phyloP scores from a whole-genome alignment of 2,888 invertebrate genomes.

The Drosophila gaucha region DNA sequence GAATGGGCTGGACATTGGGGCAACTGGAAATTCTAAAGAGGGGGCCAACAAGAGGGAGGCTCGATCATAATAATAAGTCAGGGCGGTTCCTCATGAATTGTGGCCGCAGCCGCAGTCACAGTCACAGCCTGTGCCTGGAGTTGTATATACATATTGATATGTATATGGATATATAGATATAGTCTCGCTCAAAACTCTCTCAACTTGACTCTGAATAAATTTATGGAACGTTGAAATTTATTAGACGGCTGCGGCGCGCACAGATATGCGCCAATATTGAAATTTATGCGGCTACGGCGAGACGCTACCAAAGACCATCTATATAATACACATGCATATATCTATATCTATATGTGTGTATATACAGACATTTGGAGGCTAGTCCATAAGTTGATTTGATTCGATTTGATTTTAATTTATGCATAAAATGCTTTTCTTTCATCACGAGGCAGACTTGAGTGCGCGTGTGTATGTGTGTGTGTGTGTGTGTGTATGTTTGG shows the following conservation, averaged over 20 bases:
- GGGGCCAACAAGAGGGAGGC: not conserved
- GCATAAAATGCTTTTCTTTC: conserved; percentile 81
- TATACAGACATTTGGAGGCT: conserved; percentile 38
- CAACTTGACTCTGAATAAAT: conserved; percentile 75
- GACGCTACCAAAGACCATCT: conserved; percentile 13
- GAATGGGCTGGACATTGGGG: conserved; percentile 6
- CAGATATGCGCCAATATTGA: conserved; percentile 78
- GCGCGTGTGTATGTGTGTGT: conserved; percentile 7
- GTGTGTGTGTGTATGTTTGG: conserved; percentile 28
- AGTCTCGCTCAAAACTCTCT: conserved; percentile 41
- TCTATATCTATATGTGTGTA: not conserved
- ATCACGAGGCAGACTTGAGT: conserved; percentile 63
- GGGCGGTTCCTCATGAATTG: conserved; percentile 61
- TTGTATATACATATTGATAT: not conserved
- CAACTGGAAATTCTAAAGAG: conserved; percentile 5
- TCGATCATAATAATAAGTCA: conserved; percentile 66
- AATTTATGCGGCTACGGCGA: conserved; percentile 68
- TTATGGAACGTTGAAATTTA: conserved; percentile 73
- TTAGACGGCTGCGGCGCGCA: conserved; percentile 65
- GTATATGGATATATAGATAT: conserved; percentile 14
- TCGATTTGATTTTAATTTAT: conserved; percentile 80
- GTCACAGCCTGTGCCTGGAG: conserved; percentile 8
- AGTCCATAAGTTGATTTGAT: conserved; percentile 75
- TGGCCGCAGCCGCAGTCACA: conserved; percentile 7
- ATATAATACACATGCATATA: not conserved